Evolutionary conservation across 2,888 invertebrate species (phyloP), one percentile per base, ranked within the genome.

Genomic region (Gasteruption jaculator): DNA sequence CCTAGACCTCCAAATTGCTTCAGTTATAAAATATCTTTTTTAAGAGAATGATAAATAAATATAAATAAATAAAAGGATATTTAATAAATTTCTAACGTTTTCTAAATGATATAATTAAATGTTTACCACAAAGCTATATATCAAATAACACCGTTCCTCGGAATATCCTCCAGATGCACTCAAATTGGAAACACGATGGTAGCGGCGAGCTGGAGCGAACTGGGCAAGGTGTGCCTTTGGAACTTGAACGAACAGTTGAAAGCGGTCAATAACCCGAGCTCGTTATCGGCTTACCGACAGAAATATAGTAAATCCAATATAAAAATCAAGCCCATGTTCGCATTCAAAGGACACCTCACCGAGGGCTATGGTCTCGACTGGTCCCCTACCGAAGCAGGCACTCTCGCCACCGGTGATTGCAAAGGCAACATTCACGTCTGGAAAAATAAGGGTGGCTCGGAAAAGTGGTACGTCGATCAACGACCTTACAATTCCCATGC

Each of bases 331-430:
- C 91, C 96, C 1, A 50, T 91, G 5, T 95, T 80, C 65, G 85
- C 90, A 5, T 97, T 96, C 62, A 82, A 78, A 69, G 97, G 96
- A 1, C 97, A 97, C 68, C 83, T 85, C 56, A 80, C 83, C 49
- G 97, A 99, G 75, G 99, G 99, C 3, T 99, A 85, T 75, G 95
- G 89, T 2, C 61, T 99, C 34, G 96, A 93, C 71, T 99, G 99
- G 99, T 89, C 87, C 58, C 74, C 80, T 4, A 81, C 83, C 37
- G 81, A 81, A 49, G 74, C 80, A 53, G 97, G 96, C 66, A 82
- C 83, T 29, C 73, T 99, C 54, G 92, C 93, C 2, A 89, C 93
- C 26, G 97, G 97, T 10, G 97, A 99, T 73, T 92, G 93, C 65
- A 83, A 82, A 60, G 85, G 87, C 60, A 87, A 92, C 62, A 94